Base-by-base conservation (phyloP, 1,140 invertebrate species). In the Latrodectus geometricus region DNA sequence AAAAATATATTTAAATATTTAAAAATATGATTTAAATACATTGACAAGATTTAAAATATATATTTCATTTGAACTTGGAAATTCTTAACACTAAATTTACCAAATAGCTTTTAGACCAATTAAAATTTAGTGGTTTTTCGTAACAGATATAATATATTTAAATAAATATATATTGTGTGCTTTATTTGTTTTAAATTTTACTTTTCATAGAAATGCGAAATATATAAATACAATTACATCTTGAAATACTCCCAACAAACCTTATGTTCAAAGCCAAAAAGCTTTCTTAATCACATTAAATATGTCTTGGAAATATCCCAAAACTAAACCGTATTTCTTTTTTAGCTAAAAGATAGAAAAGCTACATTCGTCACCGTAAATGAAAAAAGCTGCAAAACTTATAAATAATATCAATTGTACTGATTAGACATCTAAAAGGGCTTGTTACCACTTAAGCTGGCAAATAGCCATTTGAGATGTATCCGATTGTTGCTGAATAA, bases 351-450 rank as follows among this genome's bases (percentile, higher is more conserved):
- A 69, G 21, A 69, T 65, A 15, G 61, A 14, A 65, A 15, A 65
- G 12, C 12, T 65, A 65, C 61, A 15, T 61, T 61, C 54, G 17
- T 61, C 11, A 35, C 35, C 5, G 2, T 35, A 21, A 69, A 69
- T 21, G 68, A 69, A 69, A 69, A 69, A 56, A 50, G 69, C 14
- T 20, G 20, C 20, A 73, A 82, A 35, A 48, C 56, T n/a, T 68
- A 84, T 76, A 84, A 84, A 84, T 84, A 84, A 76, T 76, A 84
- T 76, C 82, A 84, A 76, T 76, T 84, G 82, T 69, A 76, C 82
- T 72, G 56, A 84, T 84, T 84, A 84, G 61, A 84, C 73, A 76
- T 76, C 56, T 66, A 68, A 84, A 84, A 68, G 73, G 82, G 2
- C 72, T 84, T 84, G 61, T 84, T 84, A 84, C 82, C 82, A 84